These are phyloP conservation scores for Pheucticus melanocephalus DNA, from an alignment of 2,113 vertebrate species.

Conservation along the genomic window DNA sequence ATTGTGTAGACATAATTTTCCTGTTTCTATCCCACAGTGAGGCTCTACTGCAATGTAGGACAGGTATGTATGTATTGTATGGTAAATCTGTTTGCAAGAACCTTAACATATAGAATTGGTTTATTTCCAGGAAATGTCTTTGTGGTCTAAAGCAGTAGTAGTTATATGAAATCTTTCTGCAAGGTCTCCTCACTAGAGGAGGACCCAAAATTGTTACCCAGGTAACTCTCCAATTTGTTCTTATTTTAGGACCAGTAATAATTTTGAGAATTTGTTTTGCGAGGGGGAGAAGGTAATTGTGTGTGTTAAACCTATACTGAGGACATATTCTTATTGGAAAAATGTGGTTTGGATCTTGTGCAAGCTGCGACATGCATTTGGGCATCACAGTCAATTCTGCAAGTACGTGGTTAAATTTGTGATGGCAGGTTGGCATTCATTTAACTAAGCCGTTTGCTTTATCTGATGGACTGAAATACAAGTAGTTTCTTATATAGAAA, in stretches of 20 bases:
- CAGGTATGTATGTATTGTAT: too few species aligned
- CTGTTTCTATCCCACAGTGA: not conserved
- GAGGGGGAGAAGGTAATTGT: not conserved
- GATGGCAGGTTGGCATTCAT: not conserved
- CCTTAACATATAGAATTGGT: not conserved
- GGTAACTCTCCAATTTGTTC: not conserved
- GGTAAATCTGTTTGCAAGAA: not conserved
- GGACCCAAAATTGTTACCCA: not conserved
- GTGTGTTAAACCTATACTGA: not conserved
- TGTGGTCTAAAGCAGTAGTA: not conserved
- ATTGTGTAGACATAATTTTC: not conserved
- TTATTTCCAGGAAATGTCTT: not conserved
- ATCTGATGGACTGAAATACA: not conserved
- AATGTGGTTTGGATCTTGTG: not conserved
- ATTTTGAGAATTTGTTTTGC: not conserved
- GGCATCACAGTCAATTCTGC: not conserved
- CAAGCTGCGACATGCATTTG: not conserved
- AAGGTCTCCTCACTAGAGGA: not conserved
- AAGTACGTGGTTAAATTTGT: not conserved
- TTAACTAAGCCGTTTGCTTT: not conserved
- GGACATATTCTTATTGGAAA: not conserved
- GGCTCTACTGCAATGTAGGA: not conserved
- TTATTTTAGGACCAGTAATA: not conserved
- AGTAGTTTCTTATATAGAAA: not conserved
- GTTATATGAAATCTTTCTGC: not conserved